Evolutionary conservation across 2,797 vertebrate species (phyloP), one percentile per base, ranked within the genome.

Genomic region (Sebastes jordani): DNA sequence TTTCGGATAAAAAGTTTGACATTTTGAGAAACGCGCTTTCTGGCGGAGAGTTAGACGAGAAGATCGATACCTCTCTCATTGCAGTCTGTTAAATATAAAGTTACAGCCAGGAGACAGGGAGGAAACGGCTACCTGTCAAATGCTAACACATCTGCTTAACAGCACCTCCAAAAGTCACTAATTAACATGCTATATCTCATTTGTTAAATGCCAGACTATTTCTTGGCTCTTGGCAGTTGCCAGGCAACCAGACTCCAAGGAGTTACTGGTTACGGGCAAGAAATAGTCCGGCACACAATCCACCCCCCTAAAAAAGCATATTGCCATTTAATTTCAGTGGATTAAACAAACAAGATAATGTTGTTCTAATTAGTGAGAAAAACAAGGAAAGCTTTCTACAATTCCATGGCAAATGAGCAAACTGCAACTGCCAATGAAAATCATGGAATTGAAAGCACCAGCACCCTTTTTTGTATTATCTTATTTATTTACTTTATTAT

Each of bases 391-490:
- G 46, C 29, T 13, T 55, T 34, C n/a, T 20, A 20, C 14, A 11
- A 11, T 63, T 58, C 7, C 14, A 23, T 11, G 2, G 22, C 14
- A 20, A 52, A 7, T 60, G 16, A 7, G 7, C 8, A 36, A 55
- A 69, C 30, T 25, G 14, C 4, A 56, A 20, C 9, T 49, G 36
- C 36, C 6, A 3, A 52, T 9, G 16, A n/a, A 42, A 22, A 38
- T 52, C 34, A 23, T n/a, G 32, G 10, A 64, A 64, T 5, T 62
- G 5, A 38, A 38, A 38, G 36, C 36, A 0, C 36, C 36, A 38
- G 0, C 36, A 38, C 13, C 36, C 0, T 38, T 38, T 38, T 13
- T 0, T 38, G 0, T 14, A 38, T 38, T 6, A 14, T 1, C 13
- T 38, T 38, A 0, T 13, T 38, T 38, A 3, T 6, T 14, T 13